Conservation (phyloP, 2,888 invertebrate genomes). For the Drosophila imparisetae region DNA sequence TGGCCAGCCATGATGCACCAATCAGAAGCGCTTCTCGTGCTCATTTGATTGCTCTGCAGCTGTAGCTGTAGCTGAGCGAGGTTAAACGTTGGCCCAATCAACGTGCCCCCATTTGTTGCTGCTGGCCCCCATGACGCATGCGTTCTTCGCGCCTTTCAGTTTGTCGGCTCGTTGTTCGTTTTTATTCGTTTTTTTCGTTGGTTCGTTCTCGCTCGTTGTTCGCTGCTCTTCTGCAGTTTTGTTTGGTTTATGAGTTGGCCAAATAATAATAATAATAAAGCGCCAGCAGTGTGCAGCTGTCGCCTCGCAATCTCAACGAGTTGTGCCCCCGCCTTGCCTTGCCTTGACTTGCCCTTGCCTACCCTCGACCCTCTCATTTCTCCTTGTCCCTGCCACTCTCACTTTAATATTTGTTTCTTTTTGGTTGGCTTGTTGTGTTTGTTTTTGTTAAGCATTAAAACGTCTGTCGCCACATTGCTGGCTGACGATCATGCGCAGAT, state of each 20-base stretch:
- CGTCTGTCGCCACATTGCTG: constrained; percentile 74
- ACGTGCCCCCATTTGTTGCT: constrained; percentile 76
- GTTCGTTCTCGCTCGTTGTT: not conserved
- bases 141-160: constrained; percentile 43
- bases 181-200: not conserved
- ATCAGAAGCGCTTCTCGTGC: constrained; percentile 62
- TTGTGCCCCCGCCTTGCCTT: constrained; percentile 13
- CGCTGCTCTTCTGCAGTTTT: constrained; percentile 41
- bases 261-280: constrained; percentile 63
- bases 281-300: constrained; percentile 68
- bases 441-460: constrained; percentile 43
- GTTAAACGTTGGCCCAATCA: constrained; percentile 77
- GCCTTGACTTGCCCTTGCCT: not conserved
- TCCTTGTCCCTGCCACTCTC: not conserved
- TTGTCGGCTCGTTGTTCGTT: constrained; percentile 7
- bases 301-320: constrained; percentile 62
- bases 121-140: constrained; percentile 67
- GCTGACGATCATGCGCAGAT: constrained; percentile 63
- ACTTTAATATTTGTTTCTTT: not conserved
- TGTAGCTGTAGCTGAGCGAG: constrained; percentile 43
- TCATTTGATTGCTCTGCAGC: constrained; percentile 37
- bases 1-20: constrained; percentile 40
- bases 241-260: constrained; percentile 77
- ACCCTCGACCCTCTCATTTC: not conserved
- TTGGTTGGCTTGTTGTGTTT: constrained; percentile 4